A percentile compares a stretch with the other conserved stretches of the same genome.
Evolutionary conservation across 2,888 invertebrate genomes (phyloP).

Genomic region (Synanthedon myopaeformis): DNA sequence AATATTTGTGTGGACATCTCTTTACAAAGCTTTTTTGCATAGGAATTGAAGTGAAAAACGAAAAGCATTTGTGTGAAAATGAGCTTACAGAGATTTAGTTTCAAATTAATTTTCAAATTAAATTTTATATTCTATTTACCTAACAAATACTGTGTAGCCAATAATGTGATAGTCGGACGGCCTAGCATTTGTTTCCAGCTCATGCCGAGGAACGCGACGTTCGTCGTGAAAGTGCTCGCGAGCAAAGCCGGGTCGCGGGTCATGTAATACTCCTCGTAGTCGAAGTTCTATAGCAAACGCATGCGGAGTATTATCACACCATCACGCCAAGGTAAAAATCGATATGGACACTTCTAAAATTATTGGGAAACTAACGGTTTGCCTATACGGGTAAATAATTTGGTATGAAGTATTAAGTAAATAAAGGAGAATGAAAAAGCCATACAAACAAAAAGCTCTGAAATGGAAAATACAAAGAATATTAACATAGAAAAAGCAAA

Average conservation of each 20-base stretch:
- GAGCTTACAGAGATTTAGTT: neutral
- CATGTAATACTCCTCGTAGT: constrained; percentile 95
- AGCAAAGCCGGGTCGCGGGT: constrained; percentile 95
- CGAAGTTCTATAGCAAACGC: constrained; percentile 79
- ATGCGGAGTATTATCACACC: constrained; percentile 26
- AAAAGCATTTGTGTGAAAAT: constrained; percentile 2
- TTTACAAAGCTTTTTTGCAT: no score
- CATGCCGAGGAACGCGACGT: constrained; percentile 94
- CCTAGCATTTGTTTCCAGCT: constrained; percentile 98
- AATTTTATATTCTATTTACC: constrained; percentile 69
- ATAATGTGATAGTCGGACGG: constrained; percentile 92
- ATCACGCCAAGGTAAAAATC: no score
- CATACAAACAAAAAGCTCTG: no score
- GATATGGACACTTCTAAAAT: no score
- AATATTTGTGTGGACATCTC: no score
- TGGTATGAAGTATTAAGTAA: no score
- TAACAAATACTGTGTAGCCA: constrained; percentile 86
- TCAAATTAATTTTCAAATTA: neutral
- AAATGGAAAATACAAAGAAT: no score
- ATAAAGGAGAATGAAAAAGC: no score
- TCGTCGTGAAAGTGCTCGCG: constrained; percentile 92
- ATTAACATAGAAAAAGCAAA: no score
- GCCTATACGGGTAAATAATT: no score
- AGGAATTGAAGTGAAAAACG: neutral
- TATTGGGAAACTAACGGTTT: no score